Base-by-base conservation (phyloP, 2,888 invertebrate genomes). In the Cremastinae sp. region DNA sequence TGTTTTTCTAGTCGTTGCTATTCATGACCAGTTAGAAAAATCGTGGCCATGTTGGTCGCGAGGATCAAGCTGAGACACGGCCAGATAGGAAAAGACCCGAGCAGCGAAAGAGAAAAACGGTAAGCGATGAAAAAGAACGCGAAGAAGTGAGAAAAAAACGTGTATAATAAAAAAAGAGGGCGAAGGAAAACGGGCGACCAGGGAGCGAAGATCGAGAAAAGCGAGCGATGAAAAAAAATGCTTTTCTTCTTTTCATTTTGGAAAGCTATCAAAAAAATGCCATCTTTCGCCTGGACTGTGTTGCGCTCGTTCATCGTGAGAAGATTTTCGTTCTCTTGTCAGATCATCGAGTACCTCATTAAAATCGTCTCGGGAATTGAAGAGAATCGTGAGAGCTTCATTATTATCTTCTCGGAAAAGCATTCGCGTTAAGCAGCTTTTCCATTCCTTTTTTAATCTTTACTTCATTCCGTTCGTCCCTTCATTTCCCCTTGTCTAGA, bases 1-100 rank as follows among this genome's bases (percentile, higher is more conserved):
- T 83, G 83, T 85, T 85, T 85, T 85, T 83, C 83, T 82, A 82
- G 83, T 85, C 83, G 84, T 86, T 85, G 86, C 83, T 86, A 86
- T 86, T 86, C 86, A 86, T 86, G 85, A 82, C 82, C 77, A 79
- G 79, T 77, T 81, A 79, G 82, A 82, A 85, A 86, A 85, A 85
- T 86, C 81, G 84, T 81, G 76, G 82, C 65, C 62, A 72, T 76
- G 79, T 75, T 74, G 78, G 75, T 75, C 75, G 75, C 69, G 62
- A 72, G 75, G 74, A 74, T 74, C 68, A 72, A 74, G 74, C 71
- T 64, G 53, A 47, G 64, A 39, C 39, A 47, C 20, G n/a, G 28
- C 39, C 37, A 53, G n/a, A 45, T n/a, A 49, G 58, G 41, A 51
- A 20, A 47, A 47, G 14, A 45, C 62, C 37, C 7, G 20, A n/a